Base-by-base conservation (phyloP, 2,888 invertebrate species). In the Monochamus alternatus region DNA sequence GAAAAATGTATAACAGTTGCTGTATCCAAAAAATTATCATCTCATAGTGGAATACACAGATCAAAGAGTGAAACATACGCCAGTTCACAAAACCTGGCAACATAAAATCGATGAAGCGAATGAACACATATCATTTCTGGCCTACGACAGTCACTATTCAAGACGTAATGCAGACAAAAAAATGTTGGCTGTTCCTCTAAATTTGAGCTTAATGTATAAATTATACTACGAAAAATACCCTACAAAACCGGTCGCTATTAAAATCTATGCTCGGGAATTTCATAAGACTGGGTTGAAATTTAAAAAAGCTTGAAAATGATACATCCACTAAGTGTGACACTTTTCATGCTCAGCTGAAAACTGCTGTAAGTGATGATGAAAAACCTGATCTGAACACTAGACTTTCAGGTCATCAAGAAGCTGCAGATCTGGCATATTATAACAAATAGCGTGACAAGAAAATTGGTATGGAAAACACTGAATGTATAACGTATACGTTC, bases 231-330 rank as follows among this genome's bases (percentile, higher is more conserved):
- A 73, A 73, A 75, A 75, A 75, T 65, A 47, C 44, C 22, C 51
- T 30, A 63, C 60, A 9, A 22, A 65, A 59, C 72, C 75, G 12
- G 75, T 75, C 10, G 72, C 72, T 44, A 73, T 73, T 51, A 67
- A 66, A 59, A 73, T 73, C 30, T 73, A 74, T 60, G 32, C 74
- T 59, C 70, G 44, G n/a, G 70, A 71, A 47, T 71, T 71, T n/a
- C 60, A 71, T 62, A 71, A 71, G 72, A 72, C 58, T 8, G 58
- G 58, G 44, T 47, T 75, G 55, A 75, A 72, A 58, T 69, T 72
- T 51, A n/a, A 52, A 72, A 72, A 75, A 75, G 51, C 59, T 66
- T n/a, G 72, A 75, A 62, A 75, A 66, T 62, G 75, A 75, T 44
- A 75, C 71, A 8, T 75, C 66, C 51, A 38, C 66, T 22, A 75